Conservation (phyloP, 2,888 invertebrate genomes). For the Andrena dorsata region DNA sequence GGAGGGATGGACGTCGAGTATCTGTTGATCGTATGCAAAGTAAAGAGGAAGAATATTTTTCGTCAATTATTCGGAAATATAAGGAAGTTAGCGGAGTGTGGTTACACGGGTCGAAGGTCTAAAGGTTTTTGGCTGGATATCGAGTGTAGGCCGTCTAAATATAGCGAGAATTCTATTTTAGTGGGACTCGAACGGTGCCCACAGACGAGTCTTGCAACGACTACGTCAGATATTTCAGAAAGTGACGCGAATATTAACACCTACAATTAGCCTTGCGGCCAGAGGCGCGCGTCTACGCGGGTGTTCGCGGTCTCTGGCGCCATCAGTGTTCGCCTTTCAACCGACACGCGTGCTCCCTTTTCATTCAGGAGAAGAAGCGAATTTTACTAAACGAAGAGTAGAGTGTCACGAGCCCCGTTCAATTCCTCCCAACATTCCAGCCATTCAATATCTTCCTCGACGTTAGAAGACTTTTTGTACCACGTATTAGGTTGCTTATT, state of each 20-base stretch:
- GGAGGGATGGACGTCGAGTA: neutral
- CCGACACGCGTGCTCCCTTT: neutral
- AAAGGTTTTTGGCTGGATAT: constrained; percentile 82
- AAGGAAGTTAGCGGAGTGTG: constrained; percentile 64
- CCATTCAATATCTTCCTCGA: neutral
- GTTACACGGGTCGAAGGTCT: constrained; percentile 74
- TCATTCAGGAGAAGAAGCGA: constrained; percentile 3
- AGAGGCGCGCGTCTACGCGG: constrained; percentile 29
- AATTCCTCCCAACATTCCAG: neutral
- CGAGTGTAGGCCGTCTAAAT: constrained; percentile 84
- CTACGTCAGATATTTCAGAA: constrained; percentile 77
- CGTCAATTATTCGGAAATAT: constrained; percentile 15
- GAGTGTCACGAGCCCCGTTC: neutral
- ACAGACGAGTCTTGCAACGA: constrained; percentile 73
- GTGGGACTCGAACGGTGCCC: constrained; percentile 70
- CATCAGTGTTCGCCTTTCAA: neutral
- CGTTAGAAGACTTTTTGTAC: neutral
- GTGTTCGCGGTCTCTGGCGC: constrained; percentile 12
- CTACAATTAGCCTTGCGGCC: constrained; percentile 68
- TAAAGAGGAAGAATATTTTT: neutral
- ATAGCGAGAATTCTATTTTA: constrained; percentile 83
- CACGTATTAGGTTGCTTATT: too few species aligned
- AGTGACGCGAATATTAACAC: constrained; percentile 77
- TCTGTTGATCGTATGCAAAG: neutral
- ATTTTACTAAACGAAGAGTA: neutral